These are phyloP conservation scores for Nesidiocoris tenuis DNA, from an alignment of 2,888 invertebrate species.

Conservation along the genomic window DNA sequence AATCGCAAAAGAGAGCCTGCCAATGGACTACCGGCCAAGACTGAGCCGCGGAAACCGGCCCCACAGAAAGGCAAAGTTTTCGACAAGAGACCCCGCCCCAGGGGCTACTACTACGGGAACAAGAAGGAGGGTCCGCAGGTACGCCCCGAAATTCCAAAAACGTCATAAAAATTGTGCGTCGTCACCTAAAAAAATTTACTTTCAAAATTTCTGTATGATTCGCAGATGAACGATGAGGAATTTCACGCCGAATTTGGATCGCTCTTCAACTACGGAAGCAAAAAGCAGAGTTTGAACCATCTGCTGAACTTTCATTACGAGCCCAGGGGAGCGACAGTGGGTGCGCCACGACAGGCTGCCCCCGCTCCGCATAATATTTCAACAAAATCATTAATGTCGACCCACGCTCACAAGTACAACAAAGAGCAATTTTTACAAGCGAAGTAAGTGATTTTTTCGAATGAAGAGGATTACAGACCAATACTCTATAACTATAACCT, in stretches of 20 bases:
- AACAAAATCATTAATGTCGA: constrained; percentile 55
- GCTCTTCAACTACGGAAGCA: constrained; percentile 78
- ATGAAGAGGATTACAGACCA: background rate
- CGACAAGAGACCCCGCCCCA: constrained; percentile 71
- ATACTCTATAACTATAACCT: background rate
- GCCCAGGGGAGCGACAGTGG: constrained; percentile 58
- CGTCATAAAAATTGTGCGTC: too few species aligned
- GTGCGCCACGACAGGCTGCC: constrained; percentile 5
- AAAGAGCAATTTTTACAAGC: constrained; percentile 94
- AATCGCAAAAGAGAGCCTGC: constrained; percentile 63
- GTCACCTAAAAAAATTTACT: too few species aligned
- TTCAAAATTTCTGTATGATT: too few species aligned
- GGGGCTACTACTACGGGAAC: constrained; percentile 62
- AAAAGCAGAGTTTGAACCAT: constrained; percentile 90
- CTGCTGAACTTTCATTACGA: constrained; percentile 88
- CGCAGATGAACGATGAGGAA: constrained; percentile 57
- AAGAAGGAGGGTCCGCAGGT: constrained; percentile 71
- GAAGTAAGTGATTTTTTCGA: constrained; percentile 64
- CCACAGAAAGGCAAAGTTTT: constrained; percentile 65
- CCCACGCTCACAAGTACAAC: constrained; percentile 72
- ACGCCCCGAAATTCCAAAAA: constrained; percentile 16
- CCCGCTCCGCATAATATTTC: constrained; percentile 47
- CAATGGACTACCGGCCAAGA: constrained; percentile 53
- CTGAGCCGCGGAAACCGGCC: constrained; percentile 69
- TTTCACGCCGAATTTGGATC: constrained; percentile 76